A percentile compares a stretch with the other conserved stretches of the same genome.
These are phyloP conservation scores for Sylvilagus bachmani DNA, from an alignment of 2,113 vertebrate species.

Conservation along the genomic window DNA sequence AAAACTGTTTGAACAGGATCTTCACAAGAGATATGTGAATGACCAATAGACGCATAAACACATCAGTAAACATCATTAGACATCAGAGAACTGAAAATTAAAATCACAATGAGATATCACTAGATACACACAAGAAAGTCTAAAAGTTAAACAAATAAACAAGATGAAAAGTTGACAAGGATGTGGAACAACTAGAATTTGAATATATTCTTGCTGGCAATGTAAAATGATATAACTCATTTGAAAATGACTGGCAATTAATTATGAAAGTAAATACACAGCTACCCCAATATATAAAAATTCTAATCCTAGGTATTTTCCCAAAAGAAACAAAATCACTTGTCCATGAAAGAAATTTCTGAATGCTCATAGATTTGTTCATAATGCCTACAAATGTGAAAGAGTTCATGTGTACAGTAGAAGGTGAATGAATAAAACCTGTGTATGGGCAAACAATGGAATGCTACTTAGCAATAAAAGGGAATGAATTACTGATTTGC, in stretches of 20 bases:
- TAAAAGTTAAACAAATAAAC: neutral
- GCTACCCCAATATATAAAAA: neutral
- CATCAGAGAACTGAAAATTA: constrained; percentile 32
- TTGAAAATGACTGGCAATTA: neutral
- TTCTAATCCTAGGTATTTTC: neutral
- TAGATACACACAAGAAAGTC: neutral
- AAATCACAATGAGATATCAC: neutral
- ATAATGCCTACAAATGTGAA: neutral
- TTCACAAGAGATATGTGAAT: constrained; percentile 8
- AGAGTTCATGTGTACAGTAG: neutral
- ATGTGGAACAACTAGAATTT: constrained; percentile 8
- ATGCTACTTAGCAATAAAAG: neutral
- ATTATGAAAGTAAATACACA: neutral
- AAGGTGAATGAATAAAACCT: neutral
- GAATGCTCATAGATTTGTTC: neutral
- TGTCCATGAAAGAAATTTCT: neutral
- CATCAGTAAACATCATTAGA: neutral
- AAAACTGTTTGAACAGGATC: constrained; percentile 9
- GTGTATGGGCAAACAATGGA: neutral
- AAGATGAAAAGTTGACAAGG: neutral
- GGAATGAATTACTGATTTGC: neutral
- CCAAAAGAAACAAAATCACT: constrained; percentile 8
- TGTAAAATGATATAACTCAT: neutral
- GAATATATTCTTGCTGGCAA: neutral
- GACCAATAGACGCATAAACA: neutral